These are phyloP conservation scores for Oncorhynchus masou DNA, from an alignment of 2,113 vertebrate genomes.

Conservation along the genomic window DNA sequence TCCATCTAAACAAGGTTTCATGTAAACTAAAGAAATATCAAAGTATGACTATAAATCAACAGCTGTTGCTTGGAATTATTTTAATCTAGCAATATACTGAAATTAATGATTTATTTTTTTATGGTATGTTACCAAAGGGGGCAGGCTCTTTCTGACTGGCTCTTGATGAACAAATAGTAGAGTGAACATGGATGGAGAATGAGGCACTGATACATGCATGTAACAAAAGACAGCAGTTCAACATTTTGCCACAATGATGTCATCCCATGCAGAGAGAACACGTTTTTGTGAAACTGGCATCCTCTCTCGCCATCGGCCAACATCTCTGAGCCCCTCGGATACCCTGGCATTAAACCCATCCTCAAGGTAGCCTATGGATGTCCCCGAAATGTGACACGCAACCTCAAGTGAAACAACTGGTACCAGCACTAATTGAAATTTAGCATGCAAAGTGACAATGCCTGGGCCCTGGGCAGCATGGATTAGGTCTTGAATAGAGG, in stretches of 20 bases:
- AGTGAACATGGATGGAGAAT: not conserved
- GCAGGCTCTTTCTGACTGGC: not conserved
- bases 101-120: not conserved
- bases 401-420: constrained; percentile 75
- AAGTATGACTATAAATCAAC: too few species aligned
- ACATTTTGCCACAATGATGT: constrained; percentile 9
- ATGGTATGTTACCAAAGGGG: not conserved
- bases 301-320: not conserved
- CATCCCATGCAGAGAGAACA: constrained; percentile 11
- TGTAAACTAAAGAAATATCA: too few species aligned
- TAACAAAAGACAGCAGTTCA: constrained; percentile 11
- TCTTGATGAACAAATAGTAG: not conserved
- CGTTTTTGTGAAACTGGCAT: constrained; percentile 27
- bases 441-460: constrained; percentile 81
- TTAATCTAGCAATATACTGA: too few species aligned
- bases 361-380: constrained; percentile 63
- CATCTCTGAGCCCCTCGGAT: constrained; percentile 20
- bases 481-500: constrained; percentile 79
- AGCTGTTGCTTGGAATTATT: too few species aligned
- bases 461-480: constrained; percentile 69
- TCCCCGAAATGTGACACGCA: constrained; percentile 64
- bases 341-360: constrained; percentile 53
- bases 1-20: too few species aligned
- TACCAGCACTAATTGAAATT: constrained; percentile 83
- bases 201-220: not conserved